Conservation (phyloP, 1,140 invertebrate genomes). For the Octopus sinensis region DNA sequence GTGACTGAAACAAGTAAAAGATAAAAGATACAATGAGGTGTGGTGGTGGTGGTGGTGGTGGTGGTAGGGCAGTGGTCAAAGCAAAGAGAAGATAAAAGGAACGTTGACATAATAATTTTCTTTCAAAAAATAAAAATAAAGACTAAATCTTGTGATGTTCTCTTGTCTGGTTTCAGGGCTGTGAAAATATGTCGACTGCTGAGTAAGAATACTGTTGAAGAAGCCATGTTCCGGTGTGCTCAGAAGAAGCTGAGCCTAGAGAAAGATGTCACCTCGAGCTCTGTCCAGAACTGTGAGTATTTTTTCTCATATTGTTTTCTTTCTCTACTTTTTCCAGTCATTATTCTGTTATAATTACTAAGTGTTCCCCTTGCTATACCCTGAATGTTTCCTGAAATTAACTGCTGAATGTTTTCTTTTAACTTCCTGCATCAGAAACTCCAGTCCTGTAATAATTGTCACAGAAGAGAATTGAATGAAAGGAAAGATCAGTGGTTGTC, state of each 20-base stretch:
- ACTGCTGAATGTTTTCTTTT: not conserved
- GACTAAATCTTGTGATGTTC: no score
- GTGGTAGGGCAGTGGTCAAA: no score
- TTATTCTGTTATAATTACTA: not conserved
- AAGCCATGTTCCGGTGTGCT: conserved; percentile 84
- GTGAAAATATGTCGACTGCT: conserved; percentile 83
- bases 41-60: no score
- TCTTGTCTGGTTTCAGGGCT: conserved; percentile 60
- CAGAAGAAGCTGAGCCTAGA: conserved; percentile 90
- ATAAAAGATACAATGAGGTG: no score
- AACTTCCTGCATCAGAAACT: not conserved
- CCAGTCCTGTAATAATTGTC: not conserved
- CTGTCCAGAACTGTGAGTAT: not conserved
- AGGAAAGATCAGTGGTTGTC: not conserved
- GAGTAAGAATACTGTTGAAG: conserved; percentile 84
- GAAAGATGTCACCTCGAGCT: conserved; percentile 72
- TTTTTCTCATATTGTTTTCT: not conserved
- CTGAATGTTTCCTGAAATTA: not conserved
- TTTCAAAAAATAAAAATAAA: no score
- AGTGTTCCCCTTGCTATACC: not conserved
- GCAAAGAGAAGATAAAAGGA: no score
- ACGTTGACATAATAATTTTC: no score
- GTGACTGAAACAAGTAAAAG: no score
- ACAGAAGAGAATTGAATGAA: not conserved
- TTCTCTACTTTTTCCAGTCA: not conserved